Percentiles rank a stretch among this genome's conserved stretches.
Evolutionary conservation across 2,113 vertebrate genomes (phyloP).

Genomic region (Puffinus mauretanicus): DNA sequence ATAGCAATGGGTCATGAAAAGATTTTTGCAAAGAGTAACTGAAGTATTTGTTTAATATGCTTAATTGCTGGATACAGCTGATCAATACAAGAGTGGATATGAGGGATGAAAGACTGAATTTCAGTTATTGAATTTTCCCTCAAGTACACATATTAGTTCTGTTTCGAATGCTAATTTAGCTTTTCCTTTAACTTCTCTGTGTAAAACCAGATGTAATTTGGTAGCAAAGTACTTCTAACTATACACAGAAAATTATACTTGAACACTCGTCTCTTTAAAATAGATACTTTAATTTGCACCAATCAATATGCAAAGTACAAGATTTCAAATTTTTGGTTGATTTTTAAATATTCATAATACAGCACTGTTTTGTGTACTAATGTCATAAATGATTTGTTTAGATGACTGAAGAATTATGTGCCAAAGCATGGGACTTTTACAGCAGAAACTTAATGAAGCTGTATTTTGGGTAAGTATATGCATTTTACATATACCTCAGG

Average conservation of each 20-base stretch:
- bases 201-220: neutral
- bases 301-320: neutral
- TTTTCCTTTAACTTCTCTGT: neutral
- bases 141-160: neutral
- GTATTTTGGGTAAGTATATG: constrained; percentile 64
- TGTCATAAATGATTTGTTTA: constrained; percentile 37
- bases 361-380: neutral
- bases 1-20: neutral
- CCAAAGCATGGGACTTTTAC: constrained; percentile 67
- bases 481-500: neutral
- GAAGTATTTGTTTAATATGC: neutral
- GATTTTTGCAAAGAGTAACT: neutral
- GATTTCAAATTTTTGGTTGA: neutral
- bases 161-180: neutral
- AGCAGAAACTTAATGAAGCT: constrained; percentile 62
- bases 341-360: neutral
- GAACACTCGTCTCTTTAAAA: neutral
- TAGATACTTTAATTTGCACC: neutral
- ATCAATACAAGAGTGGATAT: neutral
- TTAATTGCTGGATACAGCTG: neutral
- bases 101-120: neutral
- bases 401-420: constrained; percentile 63
- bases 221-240: neutral
- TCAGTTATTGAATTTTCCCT: neutral
- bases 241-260: neutral